Base-by-base conservation (phyloP, 2,888 invertebrate species). In the Lasioglossum oenotherae region DNA sequence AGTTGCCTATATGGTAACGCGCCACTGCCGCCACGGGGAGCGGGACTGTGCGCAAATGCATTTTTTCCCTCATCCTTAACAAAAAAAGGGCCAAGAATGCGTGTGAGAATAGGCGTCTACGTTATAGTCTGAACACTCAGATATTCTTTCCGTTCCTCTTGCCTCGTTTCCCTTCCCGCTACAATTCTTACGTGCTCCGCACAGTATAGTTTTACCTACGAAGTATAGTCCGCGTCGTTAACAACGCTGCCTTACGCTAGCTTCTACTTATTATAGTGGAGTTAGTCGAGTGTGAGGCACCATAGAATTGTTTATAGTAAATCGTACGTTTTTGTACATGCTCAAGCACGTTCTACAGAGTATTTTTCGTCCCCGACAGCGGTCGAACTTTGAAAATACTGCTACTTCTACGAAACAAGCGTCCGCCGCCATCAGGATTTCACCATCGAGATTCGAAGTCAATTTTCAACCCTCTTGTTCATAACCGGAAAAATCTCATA, bases 231-330 rank as follows among this genome's bases (percentile, higher is more conserved):
- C 67, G 84, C 76, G 16, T 78, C 69, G 75, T 85, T 75, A 82
- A 82, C 72, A 82, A 74, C 57, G 31, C 78, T 84, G 85, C 16
- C 80, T 81, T 85, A 67, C n/a, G 8, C 81, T 84, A 85, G 27
- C 57, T 77, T 76, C 87, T 86, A 84, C 19, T 82, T 44, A 38
- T 88, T 53, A 82, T 87, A 91, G 88, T 90, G 87, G 85, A 92
- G 81, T 91, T 91, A 90, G 89, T 90, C 88, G 81, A 89, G 91
- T 91, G 88, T 92, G 92, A 92, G 93, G 92, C 93, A 93, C 92
- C 92, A 86, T 92, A 93, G 91, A 93, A 78, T 91, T 87, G 67
- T 69, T 78, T 78, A 64, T 19, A 64, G 64, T 92, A 87, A 89
- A 88, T 86, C 69, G 49, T 81, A 88, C 73, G 57, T 81, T 75